Percentiles rank a stretch among this genome's conserved stretches.
These are phyloP conservation scores for Heterochromis multidens DNA, from an alignment of 2,113 vertebrate species.

Conservation along the genomic window DNA sequence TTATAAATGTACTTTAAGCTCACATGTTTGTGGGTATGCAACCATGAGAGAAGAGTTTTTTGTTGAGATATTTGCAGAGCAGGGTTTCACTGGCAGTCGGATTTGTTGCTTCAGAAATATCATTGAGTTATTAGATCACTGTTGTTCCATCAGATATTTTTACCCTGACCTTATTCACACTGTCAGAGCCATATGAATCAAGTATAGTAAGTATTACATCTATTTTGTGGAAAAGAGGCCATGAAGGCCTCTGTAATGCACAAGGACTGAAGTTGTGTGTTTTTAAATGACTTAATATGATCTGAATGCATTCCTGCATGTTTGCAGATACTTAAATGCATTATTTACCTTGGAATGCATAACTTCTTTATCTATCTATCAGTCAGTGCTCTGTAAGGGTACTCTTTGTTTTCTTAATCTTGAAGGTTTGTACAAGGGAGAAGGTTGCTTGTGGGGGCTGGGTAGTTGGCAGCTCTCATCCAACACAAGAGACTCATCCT, in stretches of 20 bases:
- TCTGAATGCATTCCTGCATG: conserved; percentile 36
- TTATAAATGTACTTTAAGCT: neutral
- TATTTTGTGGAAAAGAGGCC: neutral
- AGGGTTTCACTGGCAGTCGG: neutral
- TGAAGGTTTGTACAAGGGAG: neutral
- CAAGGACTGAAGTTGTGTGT: neutral
- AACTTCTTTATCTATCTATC: conserved; percentile 55
- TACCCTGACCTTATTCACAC: neutral
- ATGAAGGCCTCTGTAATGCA: neutral
- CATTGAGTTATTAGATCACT: neutral
- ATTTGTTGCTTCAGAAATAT: neutral
- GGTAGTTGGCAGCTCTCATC: neutral
- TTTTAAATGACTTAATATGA: conserved; percentile 16
- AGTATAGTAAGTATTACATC: neutral
- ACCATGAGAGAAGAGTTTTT: neutral
- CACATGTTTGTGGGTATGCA: neutral
- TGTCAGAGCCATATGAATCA: neutral
- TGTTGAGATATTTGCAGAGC: neutral
- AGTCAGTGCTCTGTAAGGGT: conserved; percentile 23
- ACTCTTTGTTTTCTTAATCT: conserved; percentile 12
- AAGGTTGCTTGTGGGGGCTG: neutral
- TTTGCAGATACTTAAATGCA: conserved; percentile 33
- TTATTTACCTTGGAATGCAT: conserved; percentile 52
- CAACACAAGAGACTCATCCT: conserved; percentile 14
- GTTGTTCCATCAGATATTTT: neutral